Percentiles rank a stretch among this genome's conserved stretches.
These are phyloP conservation scores for Allygus modestus DNA, from an alignment of 2,888 invertebrate species.

Conservation along the genomic window DNA sequence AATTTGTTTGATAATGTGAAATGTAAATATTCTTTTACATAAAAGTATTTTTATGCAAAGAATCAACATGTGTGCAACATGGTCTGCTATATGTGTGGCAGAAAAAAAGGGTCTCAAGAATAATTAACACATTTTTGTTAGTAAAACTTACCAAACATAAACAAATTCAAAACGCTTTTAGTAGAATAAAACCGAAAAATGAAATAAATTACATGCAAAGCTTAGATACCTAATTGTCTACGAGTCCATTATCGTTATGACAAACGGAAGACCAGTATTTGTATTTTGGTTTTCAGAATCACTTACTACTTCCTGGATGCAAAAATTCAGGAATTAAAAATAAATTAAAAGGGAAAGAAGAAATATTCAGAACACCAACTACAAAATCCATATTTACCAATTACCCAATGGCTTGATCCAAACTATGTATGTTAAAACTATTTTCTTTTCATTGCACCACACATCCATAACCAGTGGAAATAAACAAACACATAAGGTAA, in stretches of 20 bases:
- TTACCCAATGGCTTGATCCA: not conserved
- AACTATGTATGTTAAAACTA: not conserved
- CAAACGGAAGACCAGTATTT: too few relatives aligned
- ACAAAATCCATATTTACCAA: not conserved
- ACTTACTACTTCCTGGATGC: not conserved
- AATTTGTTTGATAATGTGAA: too few relatives aligned
- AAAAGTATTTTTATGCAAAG: too few relatives aligned
- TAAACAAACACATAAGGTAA: too few relatives aligned
- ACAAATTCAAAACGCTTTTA: not conserved
- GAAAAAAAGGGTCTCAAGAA: not conserved
- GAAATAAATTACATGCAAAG: not conserved
- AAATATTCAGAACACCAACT: not conserved
- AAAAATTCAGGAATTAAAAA: not conserved
- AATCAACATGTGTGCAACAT: too few relatives aligned
- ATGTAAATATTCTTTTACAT: too few relatives aligned
- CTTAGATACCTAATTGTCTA: not conserved
- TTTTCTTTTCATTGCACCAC: too few relatives aligned
- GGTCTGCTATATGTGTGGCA: too few relatives aligned
- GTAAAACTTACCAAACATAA: not conserved
- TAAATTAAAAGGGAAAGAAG: constrained; percentile 12
- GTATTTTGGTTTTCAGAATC: too few relatives aligned
- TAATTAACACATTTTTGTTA: not conserved
- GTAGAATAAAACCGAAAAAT: too few relatives aligned
- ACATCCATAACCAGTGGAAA: too few relatives aligned
- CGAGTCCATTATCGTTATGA: too few relatives aligned